Conservation (phyloP, 2,113 vertebrate genomes). For the Xenopus tropicalis region DNA sequence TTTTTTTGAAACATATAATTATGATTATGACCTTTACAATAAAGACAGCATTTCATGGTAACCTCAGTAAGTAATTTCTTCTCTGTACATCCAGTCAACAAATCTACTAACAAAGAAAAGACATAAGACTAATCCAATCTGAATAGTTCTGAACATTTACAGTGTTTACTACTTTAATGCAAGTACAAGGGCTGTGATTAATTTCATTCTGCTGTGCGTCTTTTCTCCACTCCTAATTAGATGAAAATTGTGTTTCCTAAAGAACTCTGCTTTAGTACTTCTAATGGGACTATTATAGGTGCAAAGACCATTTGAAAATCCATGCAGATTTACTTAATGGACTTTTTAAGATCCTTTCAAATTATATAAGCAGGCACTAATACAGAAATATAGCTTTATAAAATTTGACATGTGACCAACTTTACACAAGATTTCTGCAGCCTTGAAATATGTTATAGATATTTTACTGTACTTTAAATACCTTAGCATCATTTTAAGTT, state of each 20-base stretch:
- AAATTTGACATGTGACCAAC: neutral
- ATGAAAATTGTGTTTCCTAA: slow-evolving; percentile 20
- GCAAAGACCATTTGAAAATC: slow-evolving; percentile 2
- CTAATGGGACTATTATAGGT: slow-evolving; percentile 9
- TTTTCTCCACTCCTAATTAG: slow-evolving; percentile 27
- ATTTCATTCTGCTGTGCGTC: slow-evolving; percentile 7
- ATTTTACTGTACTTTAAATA: too few species aligned
- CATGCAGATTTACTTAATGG: neutral
- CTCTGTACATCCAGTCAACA: neutral
- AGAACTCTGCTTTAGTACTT: slow-evolving; percentile 1
- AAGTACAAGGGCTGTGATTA: slow-evolving; percentile 8
- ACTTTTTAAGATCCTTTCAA: neutral
- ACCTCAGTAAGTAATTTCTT: slow-evolving; percentile 16
- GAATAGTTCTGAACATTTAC: slow-evolving; percentile 22
- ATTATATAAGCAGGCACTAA: neutral
- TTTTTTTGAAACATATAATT: slow-evolving; percentile 23
- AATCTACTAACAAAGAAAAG: slow-evolving; percentile 11
- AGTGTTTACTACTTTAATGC: slow-evolving; percentile 21
- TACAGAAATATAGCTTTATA: neutral
- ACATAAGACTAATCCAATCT: slow-evolving; percentile 23
- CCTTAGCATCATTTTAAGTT: too few species aligned
- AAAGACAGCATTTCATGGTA: slow-evolving; percentile 6
- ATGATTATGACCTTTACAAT: slow-evolving; percentile 35
- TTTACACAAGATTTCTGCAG: too few species aligned
- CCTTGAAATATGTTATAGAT: too few species aligned